Evolutionary conservation across 2,797 vertebrate species (phyloP).

Genomic region (Distichodus sexfasciatus): DNA sequence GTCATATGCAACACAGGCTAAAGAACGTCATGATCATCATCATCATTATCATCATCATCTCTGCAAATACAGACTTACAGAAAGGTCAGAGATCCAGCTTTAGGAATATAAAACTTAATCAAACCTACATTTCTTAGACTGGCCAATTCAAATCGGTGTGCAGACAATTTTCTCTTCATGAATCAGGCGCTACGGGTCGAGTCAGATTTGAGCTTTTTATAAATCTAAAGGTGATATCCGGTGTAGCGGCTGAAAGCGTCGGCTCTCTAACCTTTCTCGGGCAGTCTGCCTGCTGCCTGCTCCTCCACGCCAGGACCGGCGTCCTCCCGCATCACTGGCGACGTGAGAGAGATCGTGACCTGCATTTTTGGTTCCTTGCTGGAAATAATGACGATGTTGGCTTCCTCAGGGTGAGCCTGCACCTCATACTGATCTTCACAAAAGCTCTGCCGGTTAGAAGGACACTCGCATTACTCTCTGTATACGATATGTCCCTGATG

Average conservation of each 20-base stretch:
- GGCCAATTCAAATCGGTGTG: conserved; percentile 34
- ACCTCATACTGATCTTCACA: conserved; percentile 84
- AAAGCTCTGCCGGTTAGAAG: conserved; percentile 84
- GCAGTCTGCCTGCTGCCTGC: conserved; percentile 74
- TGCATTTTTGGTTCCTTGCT: conserved; percentile 85
- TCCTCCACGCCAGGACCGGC: conserved; percentile 71
- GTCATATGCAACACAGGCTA: background rate
- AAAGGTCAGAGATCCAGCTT: conserved; percentile 84
- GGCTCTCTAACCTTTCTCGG: conserved; percentile 84
- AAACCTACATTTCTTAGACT: conserved; percentile 13
- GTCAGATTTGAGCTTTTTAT: background rate
- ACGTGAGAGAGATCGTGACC: conserved; percentile 84
- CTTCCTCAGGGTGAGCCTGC: conserved; percentile 77
- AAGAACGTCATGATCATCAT: background rate
- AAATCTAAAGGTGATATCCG: conserved; percentile 59
- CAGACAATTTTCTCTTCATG: too few species aligned
- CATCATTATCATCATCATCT: too few species aligned
- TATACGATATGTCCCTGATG: conserved; percentile 67
- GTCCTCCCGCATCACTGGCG: conserved; percentile 84
- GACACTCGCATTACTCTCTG: conserved; percentile 80
- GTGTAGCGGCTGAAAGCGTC: conserved; percentile 74
- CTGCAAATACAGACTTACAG: conserved; percentile 68
- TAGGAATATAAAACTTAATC: conserved; percentile 70
- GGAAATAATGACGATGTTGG: conserved; percentile 80
- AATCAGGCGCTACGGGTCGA: background rate